phyloP scores from a whole-genome alignment of 1,140 invertebrate species.

The Zeugodacus cucurbitae region DNA sequence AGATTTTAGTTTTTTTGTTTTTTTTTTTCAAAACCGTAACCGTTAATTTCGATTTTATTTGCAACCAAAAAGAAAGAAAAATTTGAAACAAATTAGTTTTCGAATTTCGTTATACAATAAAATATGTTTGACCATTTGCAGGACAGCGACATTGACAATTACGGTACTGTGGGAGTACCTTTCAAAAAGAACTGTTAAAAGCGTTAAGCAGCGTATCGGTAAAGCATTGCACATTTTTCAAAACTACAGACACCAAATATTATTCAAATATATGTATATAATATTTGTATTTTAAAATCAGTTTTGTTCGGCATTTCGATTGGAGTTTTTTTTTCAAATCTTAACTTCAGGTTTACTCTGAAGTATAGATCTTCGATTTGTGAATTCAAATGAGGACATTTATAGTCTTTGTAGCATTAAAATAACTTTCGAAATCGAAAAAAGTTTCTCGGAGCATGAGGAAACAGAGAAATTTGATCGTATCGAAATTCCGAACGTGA shows the following conservation, averaged over 20 bases:
- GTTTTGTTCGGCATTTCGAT: background rate
- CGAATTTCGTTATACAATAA: background rate
- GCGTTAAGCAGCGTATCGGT: background rate
- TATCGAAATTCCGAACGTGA: too few relatives aligned
- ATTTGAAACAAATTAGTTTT: background rate
- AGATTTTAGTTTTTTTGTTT: constrained; percentile 46
- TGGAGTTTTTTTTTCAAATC: too few relatives aligned
- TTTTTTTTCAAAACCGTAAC: constrained; percentile 24
- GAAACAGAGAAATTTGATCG: too few relatives aligned
- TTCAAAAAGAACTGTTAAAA: background rate
- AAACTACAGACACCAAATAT: background rate
- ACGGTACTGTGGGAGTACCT: background rate
- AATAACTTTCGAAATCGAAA: too few relatives aligned
- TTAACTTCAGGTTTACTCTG: too few relatives aligned
- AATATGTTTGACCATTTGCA: constrained; percentile 29
- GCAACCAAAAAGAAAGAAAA: constrained; percentile 28
- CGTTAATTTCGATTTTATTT: background rate
- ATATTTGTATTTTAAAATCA: background rate
- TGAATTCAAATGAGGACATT: too few relatives aligned
- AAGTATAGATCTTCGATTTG: too few relatives aligned
- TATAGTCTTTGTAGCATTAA: too few relatives aligned
- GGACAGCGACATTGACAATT: constrained; percentile 1
- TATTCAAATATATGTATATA: background rate
- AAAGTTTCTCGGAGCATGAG: too few relatives aligned
- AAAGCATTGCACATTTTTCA: background rate